A percentile compares a stretch with the other conserved stretches of the same genome.
These are phyloP conservation scores for Gallinago media DNA, from an alignment of 2,113 vertebrate species.

Conservation along the genomic window DNA sequence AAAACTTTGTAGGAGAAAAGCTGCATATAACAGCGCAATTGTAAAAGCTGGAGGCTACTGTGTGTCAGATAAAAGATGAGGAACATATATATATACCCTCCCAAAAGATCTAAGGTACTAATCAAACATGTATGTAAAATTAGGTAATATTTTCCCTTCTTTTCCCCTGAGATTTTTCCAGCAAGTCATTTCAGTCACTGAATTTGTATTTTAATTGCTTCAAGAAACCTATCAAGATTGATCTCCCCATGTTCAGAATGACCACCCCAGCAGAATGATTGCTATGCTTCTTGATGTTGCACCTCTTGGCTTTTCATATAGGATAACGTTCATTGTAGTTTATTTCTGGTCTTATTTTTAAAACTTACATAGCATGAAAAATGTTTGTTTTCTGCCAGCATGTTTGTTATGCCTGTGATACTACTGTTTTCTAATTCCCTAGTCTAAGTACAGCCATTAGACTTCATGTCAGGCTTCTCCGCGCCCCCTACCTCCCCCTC, in stretches of 20 bases:
- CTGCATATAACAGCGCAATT: not conserved
- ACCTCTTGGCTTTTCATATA: not conserved
- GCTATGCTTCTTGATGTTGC: not conserved
- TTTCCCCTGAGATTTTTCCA: not conserved
- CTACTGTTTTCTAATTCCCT: not conserved
- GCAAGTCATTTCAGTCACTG: not conserved
- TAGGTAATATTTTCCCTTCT: not conserved
- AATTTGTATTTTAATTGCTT: not conserved
- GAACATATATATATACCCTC: not conserved
- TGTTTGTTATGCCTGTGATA: not conserved
- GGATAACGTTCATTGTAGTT: not conserved
- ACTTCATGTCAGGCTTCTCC: not conserved
- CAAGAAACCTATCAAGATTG: not conserved
- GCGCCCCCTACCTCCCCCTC: too few relatives aligned
- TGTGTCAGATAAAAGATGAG: not conserved
- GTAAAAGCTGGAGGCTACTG: not conserved
- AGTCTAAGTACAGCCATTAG: not conserved
- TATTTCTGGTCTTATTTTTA: not conserved
- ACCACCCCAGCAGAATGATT: not conserved
- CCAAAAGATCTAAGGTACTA: not conserved
- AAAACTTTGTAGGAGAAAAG: not conserved
- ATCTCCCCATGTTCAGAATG: not conserved
- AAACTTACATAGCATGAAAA: not conserved
- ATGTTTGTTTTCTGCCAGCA: not conserved
- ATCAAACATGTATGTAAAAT: not conserved